Evolutionary conservation across 2,113 vertebrate species (phyloP), one percentile per base, ranked within the genome.

Genomic region (Ceuthmochares aereus): DNA sequence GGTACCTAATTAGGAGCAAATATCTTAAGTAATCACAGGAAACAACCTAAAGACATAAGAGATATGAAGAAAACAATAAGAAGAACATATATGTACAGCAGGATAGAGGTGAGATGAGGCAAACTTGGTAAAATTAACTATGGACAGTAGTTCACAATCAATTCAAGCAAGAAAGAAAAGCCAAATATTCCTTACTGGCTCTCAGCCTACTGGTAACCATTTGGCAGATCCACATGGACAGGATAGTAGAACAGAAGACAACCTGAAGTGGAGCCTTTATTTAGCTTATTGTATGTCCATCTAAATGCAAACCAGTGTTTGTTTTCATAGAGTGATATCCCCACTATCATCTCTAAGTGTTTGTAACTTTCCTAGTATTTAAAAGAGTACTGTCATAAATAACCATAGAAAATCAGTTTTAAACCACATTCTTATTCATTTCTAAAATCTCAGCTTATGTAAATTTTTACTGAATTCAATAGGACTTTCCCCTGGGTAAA

Each of bases 381-480:
- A 68, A 77, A 58, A 47, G 59, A 69, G 25, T 25, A 19, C 20
- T 90, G 52, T 18, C 56, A 74, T n/a, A 90, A 86, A 89, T 42
- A 93, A 80, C 43, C 36, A 88, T 10, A 90, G n/a, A 80, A 86
- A 77, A 84, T 6, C 22, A 49, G 32, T 63, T 63, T 81, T 66
- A 86, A 92, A 67, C 47, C 47, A 26, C 37, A 47, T 79, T 77
- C 51, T 87, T 87, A 55, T 19, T 76, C 6, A 77, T 55, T 84
- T 42, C 76, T 92, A 77, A 84, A 83, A 90, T 84, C 56, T 84
- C 87, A 60, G 12, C 0, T 93, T 92, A 84, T 34, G 47, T 32
- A 92, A 88, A 70, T 81, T 93, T 88, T 90, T 30, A 77, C 45
- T 51, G 32, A 77, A 69, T 84, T 87, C 77, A 81, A 70, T 34